Conservation (phyloP, 2,888 invertebrate species). For the Tipula helvola region DNA sequence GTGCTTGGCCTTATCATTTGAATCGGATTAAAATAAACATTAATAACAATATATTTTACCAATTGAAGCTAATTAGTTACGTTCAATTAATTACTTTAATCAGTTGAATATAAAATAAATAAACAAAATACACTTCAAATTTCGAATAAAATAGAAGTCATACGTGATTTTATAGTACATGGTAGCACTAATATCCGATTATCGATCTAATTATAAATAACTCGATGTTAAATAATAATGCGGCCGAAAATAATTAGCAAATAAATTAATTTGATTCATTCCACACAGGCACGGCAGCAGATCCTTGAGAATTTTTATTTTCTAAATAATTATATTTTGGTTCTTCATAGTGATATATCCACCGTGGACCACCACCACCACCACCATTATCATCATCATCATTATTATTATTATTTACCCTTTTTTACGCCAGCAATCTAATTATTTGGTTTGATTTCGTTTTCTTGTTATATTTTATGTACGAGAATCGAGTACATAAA, state of each 20-base stretch:
- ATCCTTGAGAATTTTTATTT: not conserved
- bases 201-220: not conserved
- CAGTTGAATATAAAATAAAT: too few relatives aligned
- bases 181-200: not conserved
- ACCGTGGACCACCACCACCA: not conserved
- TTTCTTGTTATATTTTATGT: not conserved
- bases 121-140: too few relatives aligned
- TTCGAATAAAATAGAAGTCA: too few relatives aligned
- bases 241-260: not conserved
- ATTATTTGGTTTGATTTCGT: not conserved
- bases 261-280: not conserved
- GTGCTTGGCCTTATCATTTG: too few relatives aligned
- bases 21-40: too few relatives aligned
- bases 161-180: too few relatives aligned
- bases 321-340: not conserved
- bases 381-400: not conserved
- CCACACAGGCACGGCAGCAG: not conserved
- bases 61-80: too few relatives aligned
- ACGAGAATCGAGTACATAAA: not conserved
- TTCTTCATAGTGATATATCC: not conserved
- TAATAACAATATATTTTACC: too few relatives aligned
- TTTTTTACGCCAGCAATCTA: not conserved
- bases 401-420: not conserved
- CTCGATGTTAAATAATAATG: not conserved
- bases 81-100: too few relatives aligned